phyloP scores from a whole-genome alignment of 1,140 invertebrate species.

The Trichomalopsis sarcophagae region DNA sequence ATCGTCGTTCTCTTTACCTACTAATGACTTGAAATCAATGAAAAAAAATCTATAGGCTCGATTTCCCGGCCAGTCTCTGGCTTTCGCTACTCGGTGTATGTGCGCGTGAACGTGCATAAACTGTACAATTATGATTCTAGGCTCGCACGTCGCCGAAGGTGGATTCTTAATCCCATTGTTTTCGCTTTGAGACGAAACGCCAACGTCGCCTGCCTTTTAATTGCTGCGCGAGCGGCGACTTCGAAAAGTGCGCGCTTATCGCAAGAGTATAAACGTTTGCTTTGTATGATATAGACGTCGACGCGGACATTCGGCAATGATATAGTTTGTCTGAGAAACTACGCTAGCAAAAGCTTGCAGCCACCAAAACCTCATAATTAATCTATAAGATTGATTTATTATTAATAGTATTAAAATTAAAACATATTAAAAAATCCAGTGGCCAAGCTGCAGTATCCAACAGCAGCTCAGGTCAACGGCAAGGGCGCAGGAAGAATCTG shows the following conservation, averaged over 20 bases:
- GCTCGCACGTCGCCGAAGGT: not conserved
- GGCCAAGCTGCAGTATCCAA: too few relatives aligned
- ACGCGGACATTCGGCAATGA: too few relatives aligned
- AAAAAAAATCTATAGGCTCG: not conserved
- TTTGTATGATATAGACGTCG: not conserved
- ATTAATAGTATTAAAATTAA: not conserved
- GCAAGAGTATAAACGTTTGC: not conserved
- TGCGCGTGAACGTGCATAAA: not conserved
- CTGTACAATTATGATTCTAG: not conserved
- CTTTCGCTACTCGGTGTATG: not conserved
- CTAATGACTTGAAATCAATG: constrained; percentile 5
- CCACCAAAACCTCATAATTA: too few relatives aligned
- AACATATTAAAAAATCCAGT: too few relatives aligned
- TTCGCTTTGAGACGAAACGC: not conserved
- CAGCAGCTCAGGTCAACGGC: not conserved
- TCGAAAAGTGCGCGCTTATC: not conserved
- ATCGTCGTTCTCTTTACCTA: constrained; percentile 1
- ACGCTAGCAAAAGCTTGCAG: too few relatives aligned
- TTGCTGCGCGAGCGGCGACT: not conserved
- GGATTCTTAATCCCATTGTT: constrained; percentile 1
- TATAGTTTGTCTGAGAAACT: too few relatives aligned
- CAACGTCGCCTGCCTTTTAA: not conserved
- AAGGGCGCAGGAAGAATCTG: not conserved
- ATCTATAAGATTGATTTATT: too few relatives aligned
- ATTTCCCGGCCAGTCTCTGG: not conserved